Evolutionary conservation across 2,113 vertebrate genomes (phyloP), one percentile per base, ranked within the genome.

Genomic region (Mesoclemmys tuberculata): DNA sequence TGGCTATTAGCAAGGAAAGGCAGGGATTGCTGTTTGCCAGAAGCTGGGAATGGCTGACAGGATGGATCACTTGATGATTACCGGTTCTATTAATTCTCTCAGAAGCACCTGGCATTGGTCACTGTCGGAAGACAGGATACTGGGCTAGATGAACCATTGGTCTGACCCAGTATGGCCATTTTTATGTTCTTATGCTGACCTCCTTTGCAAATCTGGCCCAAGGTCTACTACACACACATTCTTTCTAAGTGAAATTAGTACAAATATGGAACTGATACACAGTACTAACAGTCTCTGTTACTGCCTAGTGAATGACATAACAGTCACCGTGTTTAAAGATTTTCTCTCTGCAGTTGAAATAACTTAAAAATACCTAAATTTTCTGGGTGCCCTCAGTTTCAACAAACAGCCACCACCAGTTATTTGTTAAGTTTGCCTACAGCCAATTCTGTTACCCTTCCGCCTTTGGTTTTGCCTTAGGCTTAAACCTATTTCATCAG

Each of bases 381-480:
- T 84, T 61, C 77, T 46, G 61, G 75, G 26, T n/a, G 68, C 64
- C 88, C 80, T 92, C 79, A 35, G 55, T 87, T 91, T 80, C 91
- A 89, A 84, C 82, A 93, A 93, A 93, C 74, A 92, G n/a, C 49
- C 92, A 81, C 35, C 56, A 82, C 27, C 74, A 61, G 85, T 51
- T 91, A 94, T 82, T 93, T 88, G 56, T 90, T 83, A 90, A 49
- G 21, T 71, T 93, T 29, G n/a, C 56, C 18, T 3, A 90, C 27
- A 71, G 80, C 13, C 55, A 52, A 44, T 3, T 88, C 78, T 85
- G 56, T 35, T 83, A 75, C n/a, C 79, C 8, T 0, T 49, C 58
- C 52, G 85, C 88, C 96, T 93, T 49, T 75, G 93, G 93, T 85
- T 96, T 80, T 94, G 95, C 97, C 93, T 95, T 80, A 85, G 91